These are phyloP conservation scores for Eubasilissa regina DNA, from an alignment of 1,140 invertebrate genomes.

Conservation along the genomic window DNA sequence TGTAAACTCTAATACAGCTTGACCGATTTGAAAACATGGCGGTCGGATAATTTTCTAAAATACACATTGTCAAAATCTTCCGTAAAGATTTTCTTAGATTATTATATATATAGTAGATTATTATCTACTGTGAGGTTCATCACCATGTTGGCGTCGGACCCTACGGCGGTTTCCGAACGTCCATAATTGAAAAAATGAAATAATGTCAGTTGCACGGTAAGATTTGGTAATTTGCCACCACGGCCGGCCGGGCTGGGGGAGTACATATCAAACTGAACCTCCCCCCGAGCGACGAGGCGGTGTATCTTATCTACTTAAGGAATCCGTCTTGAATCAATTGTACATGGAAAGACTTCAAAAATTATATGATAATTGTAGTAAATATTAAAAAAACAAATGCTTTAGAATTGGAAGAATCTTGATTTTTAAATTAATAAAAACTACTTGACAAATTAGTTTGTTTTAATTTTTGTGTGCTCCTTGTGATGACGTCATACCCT, in stretches of 20 bases:
- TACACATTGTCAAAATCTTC: too few relatives aligned
- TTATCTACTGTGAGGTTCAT: too few relatives aligned
- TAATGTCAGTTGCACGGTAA: neutral
- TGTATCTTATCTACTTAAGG: constrained; percentile 54
- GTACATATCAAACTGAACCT: constrained; percentile 48
- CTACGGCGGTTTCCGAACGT: too few relatives aligned
- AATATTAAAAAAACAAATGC: constrained; percentile 56
- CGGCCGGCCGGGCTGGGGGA: neutral
- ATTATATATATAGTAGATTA: too few relatives aligned
- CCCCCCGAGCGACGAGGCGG: constrained; percentile 38
- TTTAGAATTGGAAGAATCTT: constrained; percentile 59
- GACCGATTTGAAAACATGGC: too few relatives aligned
- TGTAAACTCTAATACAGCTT: too few relatives aligned
- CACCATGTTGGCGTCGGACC: too few relatives aligned
- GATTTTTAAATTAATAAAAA: constrained; percentile 60
- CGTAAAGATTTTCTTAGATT: too few relatives aligned
- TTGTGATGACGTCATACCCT: neutral
- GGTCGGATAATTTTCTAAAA: too few relatives aligned
- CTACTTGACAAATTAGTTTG: constrained; percentile 46
- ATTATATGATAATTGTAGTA: constrained; percentile 54
- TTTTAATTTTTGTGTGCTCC: constrained; percentile 34
- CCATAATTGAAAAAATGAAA: neutral
- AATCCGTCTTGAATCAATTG: constrained; percentile 59
- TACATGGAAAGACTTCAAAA: constrained; percentile 59
- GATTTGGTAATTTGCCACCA: constrained; percentile 4